Evolutionary conservation across 2,888 invertebrate genomes (phyloP).

Genomic region (Rosalia funebris): DNA sequence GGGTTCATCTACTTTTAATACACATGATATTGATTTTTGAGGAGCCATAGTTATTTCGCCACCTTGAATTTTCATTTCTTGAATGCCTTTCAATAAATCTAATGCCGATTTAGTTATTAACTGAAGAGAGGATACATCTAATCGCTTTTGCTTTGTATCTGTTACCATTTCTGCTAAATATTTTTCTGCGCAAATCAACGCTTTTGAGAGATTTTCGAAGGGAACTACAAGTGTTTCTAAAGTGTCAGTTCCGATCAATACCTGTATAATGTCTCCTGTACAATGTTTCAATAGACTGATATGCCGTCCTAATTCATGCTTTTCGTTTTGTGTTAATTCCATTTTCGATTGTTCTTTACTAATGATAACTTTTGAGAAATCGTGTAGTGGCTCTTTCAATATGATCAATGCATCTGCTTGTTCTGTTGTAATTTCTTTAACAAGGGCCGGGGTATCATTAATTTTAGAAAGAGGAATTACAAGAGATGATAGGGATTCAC

Average conservation of each 20-base stretch:
- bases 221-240: background rate
- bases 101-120: background rate
- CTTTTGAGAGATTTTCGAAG: background rate
- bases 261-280: background rate
- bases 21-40: constrained; percentile 43
- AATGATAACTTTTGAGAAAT: constrained; percentile 1
- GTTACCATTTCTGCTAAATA: background rate
- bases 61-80: constrained; percentile 28
- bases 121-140: background rate
- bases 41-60: constrained; percentile 31
- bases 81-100: constrained; percentile 24
- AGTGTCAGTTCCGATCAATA: background rate
- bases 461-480: background rate
- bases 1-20: constrained; percentile 34
- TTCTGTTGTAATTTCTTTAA: background rate
- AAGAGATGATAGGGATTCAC: background rate
- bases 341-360: background rate
- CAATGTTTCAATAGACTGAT: background rate
- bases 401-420: background rate
- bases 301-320: background rate
- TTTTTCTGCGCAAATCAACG: background rate
- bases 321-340: background rate
- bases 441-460: background rate
- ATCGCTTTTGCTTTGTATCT: too few species aligned
- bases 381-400: constrained; percentile 28